Evolutionary conservation across 2,113 vertebrate genomes (phyloP).

Genomic region (Anarrhichthys ocellatus): DNA sequence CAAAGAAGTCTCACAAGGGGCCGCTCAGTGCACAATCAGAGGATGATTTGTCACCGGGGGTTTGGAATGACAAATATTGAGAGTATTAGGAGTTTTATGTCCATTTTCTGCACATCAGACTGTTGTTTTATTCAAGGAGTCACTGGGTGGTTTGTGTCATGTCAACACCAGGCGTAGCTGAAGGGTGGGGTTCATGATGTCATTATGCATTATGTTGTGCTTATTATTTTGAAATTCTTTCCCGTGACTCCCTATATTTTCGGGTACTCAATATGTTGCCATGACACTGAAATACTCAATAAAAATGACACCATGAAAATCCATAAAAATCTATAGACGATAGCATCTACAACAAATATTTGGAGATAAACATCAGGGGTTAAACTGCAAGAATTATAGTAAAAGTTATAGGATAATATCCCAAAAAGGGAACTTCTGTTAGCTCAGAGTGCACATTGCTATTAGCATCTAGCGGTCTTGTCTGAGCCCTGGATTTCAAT

Average conservation of each 20-base stretch:
- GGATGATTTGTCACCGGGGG: constrained; percentile 57
- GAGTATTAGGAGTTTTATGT: constrained; percentile 62
- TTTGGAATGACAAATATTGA: constrained; percentile 65
- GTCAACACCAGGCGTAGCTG: constrained; percentile 6
- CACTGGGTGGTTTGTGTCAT: constrained; percentile 10
- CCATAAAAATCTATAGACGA: neutral
- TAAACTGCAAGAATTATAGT: too few relatives aligned
- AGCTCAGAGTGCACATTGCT: neutral
- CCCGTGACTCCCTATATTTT: constrained; percentile 1
- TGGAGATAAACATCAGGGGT: too few relatives aligned
- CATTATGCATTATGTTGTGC: constrained; percentile 12
- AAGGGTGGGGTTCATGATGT: constrained; percentile 24
- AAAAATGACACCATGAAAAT: neutral
- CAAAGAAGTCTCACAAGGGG: constrained; percentile 53
- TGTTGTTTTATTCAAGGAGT: constrained; percentile 52
- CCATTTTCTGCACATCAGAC: constrained; percentile 44
- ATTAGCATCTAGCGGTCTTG: neutral
- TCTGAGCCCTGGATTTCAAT: neutral
- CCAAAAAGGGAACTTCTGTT: neutral
- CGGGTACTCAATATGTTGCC: neutral
- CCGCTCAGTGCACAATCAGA: constrained; percentile 54
- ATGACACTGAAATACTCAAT: neutral
- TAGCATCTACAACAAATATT: neutral
- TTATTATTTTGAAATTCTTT: neutral
- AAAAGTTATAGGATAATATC: neutral